Conservation (phyloP, 2,113 vertebrate species). For the Laticauda colubrina region DNA sequence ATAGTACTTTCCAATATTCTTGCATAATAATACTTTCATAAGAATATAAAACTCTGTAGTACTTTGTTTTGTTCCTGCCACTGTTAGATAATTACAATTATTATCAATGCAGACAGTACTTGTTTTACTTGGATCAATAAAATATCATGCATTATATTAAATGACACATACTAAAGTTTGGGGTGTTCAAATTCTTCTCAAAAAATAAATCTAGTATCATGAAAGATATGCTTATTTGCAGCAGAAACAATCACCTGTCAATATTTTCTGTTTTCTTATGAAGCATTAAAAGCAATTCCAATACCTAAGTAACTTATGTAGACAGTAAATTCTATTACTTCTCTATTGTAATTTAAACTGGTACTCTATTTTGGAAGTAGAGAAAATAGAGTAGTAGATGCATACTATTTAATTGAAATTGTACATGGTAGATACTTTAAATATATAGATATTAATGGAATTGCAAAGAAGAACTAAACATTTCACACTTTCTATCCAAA, state of each 20-base stretch:
- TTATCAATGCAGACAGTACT: not conserved
- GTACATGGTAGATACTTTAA: not conserved
- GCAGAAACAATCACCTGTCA: not conserved
- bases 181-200: not conserved
- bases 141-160: not conserved
- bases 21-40: not conserved
- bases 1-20: not conserved
- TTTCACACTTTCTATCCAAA: not conserved
- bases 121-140: constrained; percentile 6
- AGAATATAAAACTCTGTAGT: not conserved
- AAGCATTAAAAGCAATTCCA: not conserved
- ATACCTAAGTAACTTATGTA: not conserved
- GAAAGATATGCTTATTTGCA: not conserved
- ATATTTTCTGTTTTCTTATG: not conserved
- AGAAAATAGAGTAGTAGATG: not conserved
- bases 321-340: not conserved
- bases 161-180: not conserved
- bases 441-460: not conserved
- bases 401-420: not conserved
- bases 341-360: not conserved
- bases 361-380: not conserved
- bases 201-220: not conserved
- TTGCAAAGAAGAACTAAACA: not conserved
- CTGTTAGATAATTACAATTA: constrained; percentile 9
- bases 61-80: constrained; percentile 13